Conservation (phyloP, 2,113 vertebrate genomes). For the Platysternon megacephalum region DNA sequence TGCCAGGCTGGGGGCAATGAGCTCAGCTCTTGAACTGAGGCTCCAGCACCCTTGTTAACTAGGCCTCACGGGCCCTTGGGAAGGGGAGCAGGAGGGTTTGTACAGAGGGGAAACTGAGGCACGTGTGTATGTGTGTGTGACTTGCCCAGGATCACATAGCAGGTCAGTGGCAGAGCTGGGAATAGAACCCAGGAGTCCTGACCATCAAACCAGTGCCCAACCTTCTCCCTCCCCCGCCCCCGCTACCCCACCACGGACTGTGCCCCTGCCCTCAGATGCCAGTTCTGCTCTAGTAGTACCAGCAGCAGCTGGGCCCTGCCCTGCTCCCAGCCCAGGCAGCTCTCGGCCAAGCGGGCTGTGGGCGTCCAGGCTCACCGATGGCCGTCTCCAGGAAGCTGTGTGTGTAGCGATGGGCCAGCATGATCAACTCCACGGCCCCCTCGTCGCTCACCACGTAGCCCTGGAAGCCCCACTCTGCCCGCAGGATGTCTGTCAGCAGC, state of each 20-base stretch:
- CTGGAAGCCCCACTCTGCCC: slow-evolving; percentile 72
- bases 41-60: neutral
- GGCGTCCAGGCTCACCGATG: slow-evolving; percentile 2
- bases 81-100: neutral
- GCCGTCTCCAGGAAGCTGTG: slow-evolving; percentile 70
- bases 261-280: neutral
- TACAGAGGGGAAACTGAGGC: neutral
- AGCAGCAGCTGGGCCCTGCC: too few species aligned
- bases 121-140: neutral
- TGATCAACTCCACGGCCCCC: slow-evolving; percentile 74
- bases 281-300: neutral
- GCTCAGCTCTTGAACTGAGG: neutral
- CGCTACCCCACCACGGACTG: neutral
- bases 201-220: neutral
- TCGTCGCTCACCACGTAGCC: slow-evolving; percentile 77
- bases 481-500: slow-evolving; percentile 72
- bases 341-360: neutral
- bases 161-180: neutral
- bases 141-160: neutral
- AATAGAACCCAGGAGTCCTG: neutral
- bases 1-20: neutral
- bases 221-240: neutral
- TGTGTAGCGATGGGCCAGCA: slow-evolving; percentile 65
- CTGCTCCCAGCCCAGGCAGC: neutral
- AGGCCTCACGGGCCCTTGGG: neutral